phyloP scores from a whole-genome alignment of 2,888 invertebrate species.

The Mermis nigrescens region DNA sequence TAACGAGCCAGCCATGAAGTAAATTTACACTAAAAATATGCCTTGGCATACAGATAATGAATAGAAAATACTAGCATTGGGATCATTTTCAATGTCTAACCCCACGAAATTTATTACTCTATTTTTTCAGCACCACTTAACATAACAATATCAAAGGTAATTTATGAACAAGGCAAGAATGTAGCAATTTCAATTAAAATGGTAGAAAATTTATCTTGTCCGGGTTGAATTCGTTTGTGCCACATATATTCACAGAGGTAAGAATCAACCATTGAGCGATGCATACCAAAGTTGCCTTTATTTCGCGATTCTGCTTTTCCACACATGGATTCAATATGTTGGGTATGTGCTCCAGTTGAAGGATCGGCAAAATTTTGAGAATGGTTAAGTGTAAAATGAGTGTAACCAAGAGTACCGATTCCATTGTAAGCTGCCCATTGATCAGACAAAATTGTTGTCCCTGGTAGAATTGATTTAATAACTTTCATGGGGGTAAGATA shows the following conservation, averaged over 20 bases:
- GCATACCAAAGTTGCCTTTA: constrained; percentile 4
- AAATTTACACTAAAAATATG: too few species aligned
- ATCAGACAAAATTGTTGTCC: constrained; percentile 14
- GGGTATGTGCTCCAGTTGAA: constrained; percentile 14
- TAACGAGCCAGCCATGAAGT: too few species aligned
- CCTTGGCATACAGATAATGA: too few species aligned
- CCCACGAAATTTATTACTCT: too few species aligned
- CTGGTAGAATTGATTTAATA: constrained; percentile 17
- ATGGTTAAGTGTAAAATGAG: constrained; percentile 12
- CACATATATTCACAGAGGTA: constrained; percentile 7
- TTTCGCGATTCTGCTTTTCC: constrained; percentile 7
- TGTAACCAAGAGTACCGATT: constrained; percentile 5
- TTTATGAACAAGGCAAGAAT: neutral
- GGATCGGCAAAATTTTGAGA: constrained; percentile 15
- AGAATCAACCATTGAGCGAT: neutral
- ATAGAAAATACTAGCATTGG: too few species aligned
- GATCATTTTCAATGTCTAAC: too few species aligned
- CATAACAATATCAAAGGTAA: too few species aligned
- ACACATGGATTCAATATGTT: constrained; percentile 14
- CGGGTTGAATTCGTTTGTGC: neutral
- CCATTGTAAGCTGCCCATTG: constrained; percentile 3
- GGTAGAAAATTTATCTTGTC: neutral
- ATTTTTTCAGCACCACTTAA: too few species aligned
- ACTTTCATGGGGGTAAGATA: too few species aligned
- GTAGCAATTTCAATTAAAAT: neutral